Evolutionary conservation across 2,888 invertebrate genomes (phyloP), one percentile per base, ranked within the genome.

Genomic region (Lasius platythorax): DNA sequence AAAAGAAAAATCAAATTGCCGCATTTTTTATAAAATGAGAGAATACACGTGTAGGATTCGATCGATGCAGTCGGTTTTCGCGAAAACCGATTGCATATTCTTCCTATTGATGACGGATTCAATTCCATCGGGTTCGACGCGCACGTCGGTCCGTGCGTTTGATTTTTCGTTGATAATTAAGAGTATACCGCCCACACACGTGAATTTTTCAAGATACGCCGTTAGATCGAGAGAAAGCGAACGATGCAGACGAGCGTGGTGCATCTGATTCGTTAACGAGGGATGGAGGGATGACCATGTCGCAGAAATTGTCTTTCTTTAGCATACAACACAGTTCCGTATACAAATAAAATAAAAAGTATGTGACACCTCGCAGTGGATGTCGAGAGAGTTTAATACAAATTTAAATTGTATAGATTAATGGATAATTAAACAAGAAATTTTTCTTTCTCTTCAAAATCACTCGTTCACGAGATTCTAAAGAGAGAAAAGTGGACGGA

Each of bases 151-250:
- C 64, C 76, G 37, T 23, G 50, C 12, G 6, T 33, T 63, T 15
- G 3, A 53, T 30, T 85, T 53, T 85, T 88, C 78, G 72, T 88
- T 84, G 75, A 83, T 46, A 79, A 75, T 84, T 68, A 46, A 74
- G 67, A 87, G 61, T 73, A 84, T 83, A 84, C 81, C 88, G 82
- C 79, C 84, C 84, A 81, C 37, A 50, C 74, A 75, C 74, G 82
- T 83, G 72, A 82, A 81, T 78, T 76, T 53, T 53, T 8, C 53
- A 64, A 40, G 12, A 53, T 15, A 28, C 70, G 12, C 33, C 8
- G 28, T 2, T 53, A 53, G 11, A 23, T 23, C 37, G 40, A 61
- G 40, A 61, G 28, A 53, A 58, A 58, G 11, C 28, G 37, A 30
- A 56, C 37, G 28, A 72, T 37, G 56, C 37, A 23, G 66, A 30